Percentiles rank a stretch among this genome's conserved stretches.
These are phyloP conservation scores for Eclectus roratus DNA, from an alignment of 2,113 vertebrate species.

Conservation along the genomic window DNA sequence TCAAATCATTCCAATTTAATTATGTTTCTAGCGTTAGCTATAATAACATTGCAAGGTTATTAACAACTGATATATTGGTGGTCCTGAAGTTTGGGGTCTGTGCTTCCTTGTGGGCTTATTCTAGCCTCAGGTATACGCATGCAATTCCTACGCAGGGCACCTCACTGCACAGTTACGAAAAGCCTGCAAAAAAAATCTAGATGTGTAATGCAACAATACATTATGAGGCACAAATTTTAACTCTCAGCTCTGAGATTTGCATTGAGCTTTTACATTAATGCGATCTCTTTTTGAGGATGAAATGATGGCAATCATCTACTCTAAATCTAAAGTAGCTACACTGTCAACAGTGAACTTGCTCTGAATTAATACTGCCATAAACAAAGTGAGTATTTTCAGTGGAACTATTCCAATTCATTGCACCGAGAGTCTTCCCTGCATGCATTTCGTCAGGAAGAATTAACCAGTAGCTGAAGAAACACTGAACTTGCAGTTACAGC, in stretches of 20 bases:
- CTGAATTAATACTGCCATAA: not conserved
- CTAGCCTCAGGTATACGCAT: not conserved
- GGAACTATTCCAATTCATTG: not conserved
- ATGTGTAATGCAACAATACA: not conserved
- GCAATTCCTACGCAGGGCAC: not conserved
- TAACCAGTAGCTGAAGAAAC: not conserved
- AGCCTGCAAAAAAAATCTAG: not conserved
- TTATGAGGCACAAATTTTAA: not conserved
- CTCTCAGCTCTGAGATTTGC: not conserved
- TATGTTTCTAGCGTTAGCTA: not conserved
- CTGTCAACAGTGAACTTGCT: not conserved
- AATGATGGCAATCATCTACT: not conserved
- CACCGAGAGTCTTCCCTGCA: not conserved
- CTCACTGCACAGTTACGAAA: not conserved
- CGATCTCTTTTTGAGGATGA: not conserved
- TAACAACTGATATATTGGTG: conserved; percentile 13
- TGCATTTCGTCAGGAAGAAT: not conserved
- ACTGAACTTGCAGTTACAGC: not conserved
- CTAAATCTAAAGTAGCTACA: not conserved
- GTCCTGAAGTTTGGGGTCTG: not conserved
- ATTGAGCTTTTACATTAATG: not conserved
- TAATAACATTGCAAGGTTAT: not conserved
- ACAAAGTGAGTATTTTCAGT: not conserved
- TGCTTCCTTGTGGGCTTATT: not conserved
- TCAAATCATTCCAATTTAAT: conserved; percentile 43